Conservation (phyloP, 2,888 invertebrate genomes). For the Lottia gigantea region DNA sequence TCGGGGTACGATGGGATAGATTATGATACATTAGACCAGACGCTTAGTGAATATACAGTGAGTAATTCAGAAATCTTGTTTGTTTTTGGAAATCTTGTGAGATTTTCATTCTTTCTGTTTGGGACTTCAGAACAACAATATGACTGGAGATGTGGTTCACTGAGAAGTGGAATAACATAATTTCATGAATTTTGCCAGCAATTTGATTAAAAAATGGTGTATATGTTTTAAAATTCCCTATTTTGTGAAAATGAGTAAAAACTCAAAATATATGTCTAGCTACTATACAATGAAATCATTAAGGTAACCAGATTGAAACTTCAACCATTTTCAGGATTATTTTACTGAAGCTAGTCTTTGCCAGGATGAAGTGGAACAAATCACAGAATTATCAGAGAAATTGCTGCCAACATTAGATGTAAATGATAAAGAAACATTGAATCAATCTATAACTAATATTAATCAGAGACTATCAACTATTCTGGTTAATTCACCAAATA, state of each 20-base stretch:
- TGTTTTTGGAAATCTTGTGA: too few species aligned
- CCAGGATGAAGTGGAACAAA: conserved; percentile 62
- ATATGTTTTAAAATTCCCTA: too few species aligned
- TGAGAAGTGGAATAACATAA: too few species aligned
- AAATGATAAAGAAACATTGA: conserved; percentile 61
- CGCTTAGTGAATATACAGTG: conserved; percentile 87
- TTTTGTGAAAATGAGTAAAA: too few species aligned
- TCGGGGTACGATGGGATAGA: conserved; percentile 87
- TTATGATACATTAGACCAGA: conserved; percentile 84
- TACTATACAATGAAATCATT: not conserved
- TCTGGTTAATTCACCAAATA: conserved; percentile 84
- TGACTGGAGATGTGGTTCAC: too few species aligned
- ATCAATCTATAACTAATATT: conserved; percentile 71
- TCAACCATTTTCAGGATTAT: conserved; percentile 52
- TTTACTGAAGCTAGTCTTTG: conserved; percentile 63
- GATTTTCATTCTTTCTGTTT: too few species aligned
- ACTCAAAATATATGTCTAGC: too few species aligned
- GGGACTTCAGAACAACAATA: too few species aligned
- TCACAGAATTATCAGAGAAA: conserved; percentile 59
- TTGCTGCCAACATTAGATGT: conserved; percentile 58
- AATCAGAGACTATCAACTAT: conserved; percentile 80
- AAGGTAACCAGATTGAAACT: not conserved
- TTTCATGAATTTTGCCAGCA: too few species aligned
- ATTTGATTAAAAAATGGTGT: too few species aligned
- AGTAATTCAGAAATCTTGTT: conserved; percentile 12